These are phyloP conservation scores for Cheilosia soror DNA, from an alignment of 2,888 invertebrate genomes.

Conservation along the genomic window DNA sequence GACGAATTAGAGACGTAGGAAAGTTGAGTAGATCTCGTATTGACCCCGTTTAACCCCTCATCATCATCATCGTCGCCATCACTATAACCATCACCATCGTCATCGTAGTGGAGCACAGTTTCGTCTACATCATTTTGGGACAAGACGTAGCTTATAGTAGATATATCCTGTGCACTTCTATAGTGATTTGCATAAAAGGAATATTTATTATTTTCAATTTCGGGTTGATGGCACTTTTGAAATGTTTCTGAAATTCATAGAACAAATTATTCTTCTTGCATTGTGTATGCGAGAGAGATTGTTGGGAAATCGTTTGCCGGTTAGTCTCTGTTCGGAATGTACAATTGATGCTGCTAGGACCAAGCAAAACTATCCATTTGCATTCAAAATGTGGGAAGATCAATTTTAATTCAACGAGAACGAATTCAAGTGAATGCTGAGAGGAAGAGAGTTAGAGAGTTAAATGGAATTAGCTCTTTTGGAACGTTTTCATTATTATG, in stretches of 20 bases:
- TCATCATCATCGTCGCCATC: conserved; percentile 38
- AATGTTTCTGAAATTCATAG: conserved; percentile 15
- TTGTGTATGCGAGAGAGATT: not conserved
- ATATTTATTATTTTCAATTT: conserved; percentile 70
- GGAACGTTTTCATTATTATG: conserved; percentile 24
- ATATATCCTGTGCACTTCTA: conserved; percentile 26
- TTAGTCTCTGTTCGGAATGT: conserved; percentile 8
- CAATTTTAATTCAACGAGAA: conserved; percentile 49
- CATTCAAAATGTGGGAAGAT: conserved; percentile 43
- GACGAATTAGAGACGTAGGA: conserved; percentile 31
- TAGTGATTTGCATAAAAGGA: conserved; percentile 58
- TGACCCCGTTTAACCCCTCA: conserved; percentile 58
- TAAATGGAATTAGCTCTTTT: conserved; percentile 46
- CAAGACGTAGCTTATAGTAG: conserved; percentile 37
- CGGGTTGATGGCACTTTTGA: conserved; percentile 44
- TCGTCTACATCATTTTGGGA: conserved; percentile 27
- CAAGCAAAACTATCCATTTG: conserved; percentile 39
- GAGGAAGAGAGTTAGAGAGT: not conserved
- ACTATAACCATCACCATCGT: conserved; percentile 29
- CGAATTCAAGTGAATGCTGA: conserved; percentile 46
- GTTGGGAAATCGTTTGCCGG: conserved; percentile 4
- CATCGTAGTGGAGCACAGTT: conserved; percentile 2
- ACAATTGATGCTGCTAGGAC: conserved; percentile 4
- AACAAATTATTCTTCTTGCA: conserved; percentile 21
- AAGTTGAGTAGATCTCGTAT: conserved; percentile 24